Conservation (phyloP, 2,797 vertebrate species). For the Avahi laniger region DNA sequence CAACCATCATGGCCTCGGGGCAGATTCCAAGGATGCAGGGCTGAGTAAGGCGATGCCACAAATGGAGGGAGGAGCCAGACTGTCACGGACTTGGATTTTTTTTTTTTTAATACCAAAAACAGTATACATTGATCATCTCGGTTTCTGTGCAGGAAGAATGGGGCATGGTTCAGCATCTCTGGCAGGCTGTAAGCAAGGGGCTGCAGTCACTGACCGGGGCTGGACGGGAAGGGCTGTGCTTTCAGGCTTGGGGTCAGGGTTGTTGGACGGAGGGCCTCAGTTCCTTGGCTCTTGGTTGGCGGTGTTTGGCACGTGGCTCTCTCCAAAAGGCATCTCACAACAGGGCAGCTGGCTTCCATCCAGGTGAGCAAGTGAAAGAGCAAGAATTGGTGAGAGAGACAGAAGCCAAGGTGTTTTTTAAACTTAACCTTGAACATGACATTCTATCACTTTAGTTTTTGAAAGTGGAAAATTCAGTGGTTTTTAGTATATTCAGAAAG, state of each 20-base stretch:
- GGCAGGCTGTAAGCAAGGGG: rapidly evolving
- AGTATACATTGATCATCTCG: not conserved
- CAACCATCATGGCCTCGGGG: too few species aligned
- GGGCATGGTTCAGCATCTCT: not conserved
- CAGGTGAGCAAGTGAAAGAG: not conserved
- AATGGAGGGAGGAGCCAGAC: rapidly evolving
- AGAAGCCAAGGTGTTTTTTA: not conserved
- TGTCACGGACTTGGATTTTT: rapidly evolving
- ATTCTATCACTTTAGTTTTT: not conserved
- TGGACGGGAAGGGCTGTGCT: not conserved
- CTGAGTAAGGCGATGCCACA: rapidly evolving
- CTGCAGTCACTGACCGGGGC: not conserved
- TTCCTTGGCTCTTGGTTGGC: not conserved
- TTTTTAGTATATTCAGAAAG: not conserved
- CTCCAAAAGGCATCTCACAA: too few species aligned
- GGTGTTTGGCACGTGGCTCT: not conserved
- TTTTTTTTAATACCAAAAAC: not conserved
- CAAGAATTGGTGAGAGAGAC: not conserved
- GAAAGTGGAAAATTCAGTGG: not conserved
- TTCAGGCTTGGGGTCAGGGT: not conserved
- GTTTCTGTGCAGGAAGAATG: not conserved
- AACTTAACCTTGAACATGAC: not conserved
- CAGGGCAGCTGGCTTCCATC: not conserved
- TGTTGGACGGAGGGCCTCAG: not conserved
- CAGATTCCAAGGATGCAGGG: not conserved